These are phyloP conservation scores for Capitulum mitella DNA, from an alignment of 2,888 invertebrate species.

Conservation along the genomic window DNA sequence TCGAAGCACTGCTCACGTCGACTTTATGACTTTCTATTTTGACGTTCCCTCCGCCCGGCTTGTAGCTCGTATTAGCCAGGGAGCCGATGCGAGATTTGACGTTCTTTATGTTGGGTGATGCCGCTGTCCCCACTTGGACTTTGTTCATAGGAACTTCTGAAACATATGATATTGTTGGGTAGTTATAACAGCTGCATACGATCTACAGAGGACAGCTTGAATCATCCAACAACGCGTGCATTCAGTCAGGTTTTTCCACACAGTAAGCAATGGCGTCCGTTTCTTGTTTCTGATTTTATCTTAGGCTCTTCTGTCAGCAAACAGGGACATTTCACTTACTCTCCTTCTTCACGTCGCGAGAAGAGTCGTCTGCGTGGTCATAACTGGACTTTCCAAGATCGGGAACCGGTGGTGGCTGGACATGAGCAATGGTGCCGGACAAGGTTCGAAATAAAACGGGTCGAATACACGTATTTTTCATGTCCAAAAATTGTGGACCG, in stretches of 20 bases:
- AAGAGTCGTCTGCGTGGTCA: neutral
- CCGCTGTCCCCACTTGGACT: slow-evolving; percentile 81
- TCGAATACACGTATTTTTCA: neutral
- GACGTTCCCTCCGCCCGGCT: slow-evolving; percentile 66
- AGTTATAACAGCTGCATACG: too few relatives aligned
- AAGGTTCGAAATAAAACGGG: neutral
- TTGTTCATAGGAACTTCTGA: slow-evolving; percentile 82
- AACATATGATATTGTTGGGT: too few relatives aligned
- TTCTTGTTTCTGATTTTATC: too few relatives aligned
- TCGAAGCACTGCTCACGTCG: slow-evolving; percentile 71
- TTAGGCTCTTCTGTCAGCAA: too few relatives aligned
- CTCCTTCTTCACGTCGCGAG: neutral
- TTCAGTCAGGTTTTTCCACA: too few relatives aligned
- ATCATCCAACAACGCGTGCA: too few relatives aligned
- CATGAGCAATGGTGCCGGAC: neutral
- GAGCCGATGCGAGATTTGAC: slow-evolving; percentile 91
- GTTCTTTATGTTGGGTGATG: slow-evolving; percentile 83
- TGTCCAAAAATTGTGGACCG: too few relatives aligned
- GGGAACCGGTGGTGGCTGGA: neutral
- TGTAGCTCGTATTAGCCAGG: slow-evolving; percentile 78
- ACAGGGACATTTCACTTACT: neutral
- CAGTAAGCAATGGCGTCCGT: too few relatives aligned
- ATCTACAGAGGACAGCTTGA: too few relatives aligned
- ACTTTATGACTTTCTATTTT: slow-evolving; percentile 82
- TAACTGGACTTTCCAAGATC: neutral